Conservation (phyloP, 2,113 vertebrate species). For the Turnix velox region DNA sequence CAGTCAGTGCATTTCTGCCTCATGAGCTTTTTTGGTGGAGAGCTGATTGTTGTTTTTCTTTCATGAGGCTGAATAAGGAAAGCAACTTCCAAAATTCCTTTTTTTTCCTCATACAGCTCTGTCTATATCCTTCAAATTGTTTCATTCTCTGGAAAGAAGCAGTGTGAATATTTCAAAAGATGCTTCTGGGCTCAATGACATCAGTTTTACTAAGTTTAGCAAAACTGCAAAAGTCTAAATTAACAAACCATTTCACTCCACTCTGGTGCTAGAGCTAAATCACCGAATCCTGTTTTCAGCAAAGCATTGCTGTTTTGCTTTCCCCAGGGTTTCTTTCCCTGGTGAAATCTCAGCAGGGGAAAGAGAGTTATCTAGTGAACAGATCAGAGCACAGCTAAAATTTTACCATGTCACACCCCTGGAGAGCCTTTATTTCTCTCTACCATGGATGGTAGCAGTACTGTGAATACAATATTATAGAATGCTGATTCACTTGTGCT, state of each 20-base stretch:
- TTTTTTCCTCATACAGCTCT: not conserved
- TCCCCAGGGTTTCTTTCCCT: not conserved
- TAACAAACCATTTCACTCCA: not conserved
- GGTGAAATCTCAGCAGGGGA: not conserved
- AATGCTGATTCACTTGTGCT: not conserved
- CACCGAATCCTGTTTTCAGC: not conserved
- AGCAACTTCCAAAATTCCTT: not conserved
- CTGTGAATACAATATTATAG: not conserved
- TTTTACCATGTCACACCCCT: not conserved
- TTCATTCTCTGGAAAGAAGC: not conserved
- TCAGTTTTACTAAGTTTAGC: slow-evolving; percentile 36
- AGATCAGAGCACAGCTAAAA: not conserved
- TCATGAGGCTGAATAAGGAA: not conserved
- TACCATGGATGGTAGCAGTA: fast-evolving
- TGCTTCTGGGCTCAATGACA: slow-evolving; percentile 1
- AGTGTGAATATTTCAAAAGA: not conserved
- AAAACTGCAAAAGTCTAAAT: slow-evolving; percentile 18
- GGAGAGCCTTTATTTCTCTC: not conserved
- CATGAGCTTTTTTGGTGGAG: not conserved
- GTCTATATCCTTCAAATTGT: not conserved
- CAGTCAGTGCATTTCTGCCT: not conserved
- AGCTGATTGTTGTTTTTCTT: not conserved
- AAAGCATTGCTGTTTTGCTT: not conserved
- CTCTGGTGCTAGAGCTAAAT: not conserved
- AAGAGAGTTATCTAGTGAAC: not conserved